Evolutionary conservation across 1,140 invertebrate genomes (phyloP).

Genomic region (Platyura marginata): DNA sequence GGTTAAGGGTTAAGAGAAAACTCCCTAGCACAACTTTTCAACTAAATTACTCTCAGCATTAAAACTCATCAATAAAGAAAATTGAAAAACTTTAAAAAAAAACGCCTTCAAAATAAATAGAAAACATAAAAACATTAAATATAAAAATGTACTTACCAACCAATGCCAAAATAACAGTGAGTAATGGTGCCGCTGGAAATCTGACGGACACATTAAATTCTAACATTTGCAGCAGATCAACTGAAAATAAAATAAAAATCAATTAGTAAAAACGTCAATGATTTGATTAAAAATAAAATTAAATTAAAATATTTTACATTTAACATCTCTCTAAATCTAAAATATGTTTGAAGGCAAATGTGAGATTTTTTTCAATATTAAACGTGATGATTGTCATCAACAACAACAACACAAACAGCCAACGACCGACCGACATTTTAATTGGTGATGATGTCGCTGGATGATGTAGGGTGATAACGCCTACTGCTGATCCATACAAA

Average conservation of each 20-base stretch:
- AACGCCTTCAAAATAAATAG: too few species aligned
- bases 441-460: too few species aligned
- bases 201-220: slow-evolving; percentile 85
- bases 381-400: too few species aligned
- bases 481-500: too few species aligned
- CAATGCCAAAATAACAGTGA: slow-evolving; percentile 92
- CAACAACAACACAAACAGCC: too few species aligned
- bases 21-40: not conserved
- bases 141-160: slow-evolving; percentile 97
- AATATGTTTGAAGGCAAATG: too few species aligned
- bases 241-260: slow-evolving; percentile 28
- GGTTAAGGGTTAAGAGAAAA: too few species aligned
- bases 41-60: not conserved
- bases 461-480: too few species aligned
- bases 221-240: slow-evolving; percentile 92
- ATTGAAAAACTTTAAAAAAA: too few species aligned
- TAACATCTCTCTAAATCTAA: not conserved
- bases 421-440: too few species aligned
- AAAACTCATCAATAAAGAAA: not conserved
- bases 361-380: too few species aligned
- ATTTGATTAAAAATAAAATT: not conserved
- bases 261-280: not conserved
- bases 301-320: not conserved
- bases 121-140: too few species aligned
- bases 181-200: slow-evolving; percentile 86